These are phyloP conservation scores for Macaria notata DNA, from an alignment of 2,888 invertebrate species.

Conservation along the genomic window DNA sequence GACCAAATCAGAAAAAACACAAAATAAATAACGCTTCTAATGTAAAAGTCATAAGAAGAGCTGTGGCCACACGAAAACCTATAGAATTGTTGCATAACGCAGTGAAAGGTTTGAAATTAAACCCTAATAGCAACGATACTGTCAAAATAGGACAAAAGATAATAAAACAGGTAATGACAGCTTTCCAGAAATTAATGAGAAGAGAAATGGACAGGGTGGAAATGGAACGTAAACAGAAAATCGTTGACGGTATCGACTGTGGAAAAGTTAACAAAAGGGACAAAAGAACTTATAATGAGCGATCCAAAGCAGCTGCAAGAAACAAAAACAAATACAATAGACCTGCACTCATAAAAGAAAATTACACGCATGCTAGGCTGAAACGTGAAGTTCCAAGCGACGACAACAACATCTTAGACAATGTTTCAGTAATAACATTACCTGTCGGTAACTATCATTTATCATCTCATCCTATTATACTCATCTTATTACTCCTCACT, in stretches of 20 bases:
- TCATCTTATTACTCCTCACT: too few species aligned
- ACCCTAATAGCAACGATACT: slow-evolving; percentile 24
- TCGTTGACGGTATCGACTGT: slow-evolving; percentile 9
- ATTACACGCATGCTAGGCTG: neutral
- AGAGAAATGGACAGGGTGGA: slow-evolving; percentile 34
- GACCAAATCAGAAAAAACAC: slow-evolving; percentile 5
- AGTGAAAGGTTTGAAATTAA: slow-evolving; percentile 17
- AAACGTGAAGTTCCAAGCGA: slow-evolving; percentile 10
- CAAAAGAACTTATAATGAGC: slow-evolving; percentile 6
- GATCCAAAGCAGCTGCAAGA: slow-evolving; percentile 1
- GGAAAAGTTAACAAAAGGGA: slow-evolving; percentile 10
- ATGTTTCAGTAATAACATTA: slow-evolving; percentile 4
- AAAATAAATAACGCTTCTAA: slow-evolving; percentile 10
- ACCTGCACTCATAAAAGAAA: neutral
- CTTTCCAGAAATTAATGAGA: slow-evolving; percentile 45
- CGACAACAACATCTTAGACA: neutral
- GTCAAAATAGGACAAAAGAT: slow-evolving; percentile 34
- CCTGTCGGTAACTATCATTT: slow-evolving; percentile 3
- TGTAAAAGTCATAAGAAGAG: slow-evolving; percentile 19
- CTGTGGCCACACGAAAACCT: neutral
- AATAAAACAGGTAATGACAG: slow-evolving; percentile 44
- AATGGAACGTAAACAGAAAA: slow-evolving; percentile 14
- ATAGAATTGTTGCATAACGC: neutral
- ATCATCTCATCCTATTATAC: too few species aligned
- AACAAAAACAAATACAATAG: slow-evolving; percentile 9